Conservation (phyloP, 2,113 vertebrate species). For the Tinamus guttatus region DNA sequence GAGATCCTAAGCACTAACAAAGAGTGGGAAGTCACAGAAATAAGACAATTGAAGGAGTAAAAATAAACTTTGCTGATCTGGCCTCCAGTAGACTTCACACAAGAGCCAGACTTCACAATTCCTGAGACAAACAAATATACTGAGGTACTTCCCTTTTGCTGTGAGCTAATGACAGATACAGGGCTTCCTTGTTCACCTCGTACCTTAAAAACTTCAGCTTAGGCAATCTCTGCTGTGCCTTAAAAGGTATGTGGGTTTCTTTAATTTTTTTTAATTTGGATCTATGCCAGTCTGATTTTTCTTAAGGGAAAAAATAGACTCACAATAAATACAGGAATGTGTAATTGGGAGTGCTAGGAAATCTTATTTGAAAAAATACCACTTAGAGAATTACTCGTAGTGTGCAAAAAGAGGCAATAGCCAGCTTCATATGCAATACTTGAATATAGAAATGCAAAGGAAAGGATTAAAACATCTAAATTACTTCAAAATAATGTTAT, state of each 20-base stretch:
- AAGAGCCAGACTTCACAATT: background rate
- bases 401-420: background rate
- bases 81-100: background rate
- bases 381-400: background rate
- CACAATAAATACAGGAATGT: background rate
- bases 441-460: background rate
- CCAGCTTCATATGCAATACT: background rate
- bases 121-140: background rate
- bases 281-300: background rate
- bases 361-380: background rate
- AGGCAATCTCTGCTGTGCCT: rapidly evolving
- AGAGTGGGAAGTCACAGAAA: background rate
- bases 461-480: background rate
- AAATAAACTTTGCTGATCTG: background rate
- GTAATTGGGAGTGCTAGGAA: background rate
- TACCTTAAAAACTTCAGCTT: background rate
- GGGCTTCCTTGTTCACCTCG: background rate
- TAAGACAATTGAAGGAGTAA: background rate
- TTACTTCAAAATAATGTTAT: background rate
- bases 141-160: background rate
- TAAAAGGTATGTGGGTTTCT: background rate
- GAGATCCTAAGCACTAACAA: background rate
- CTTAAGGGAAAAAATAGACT: background rate
- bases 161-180: background rate
- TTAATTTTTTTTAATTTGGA: background rate